phyloP scores from a whole-genome alignment of 2,797 vertebrate genomes.

The Sciaenops ocellatus region DNA sequence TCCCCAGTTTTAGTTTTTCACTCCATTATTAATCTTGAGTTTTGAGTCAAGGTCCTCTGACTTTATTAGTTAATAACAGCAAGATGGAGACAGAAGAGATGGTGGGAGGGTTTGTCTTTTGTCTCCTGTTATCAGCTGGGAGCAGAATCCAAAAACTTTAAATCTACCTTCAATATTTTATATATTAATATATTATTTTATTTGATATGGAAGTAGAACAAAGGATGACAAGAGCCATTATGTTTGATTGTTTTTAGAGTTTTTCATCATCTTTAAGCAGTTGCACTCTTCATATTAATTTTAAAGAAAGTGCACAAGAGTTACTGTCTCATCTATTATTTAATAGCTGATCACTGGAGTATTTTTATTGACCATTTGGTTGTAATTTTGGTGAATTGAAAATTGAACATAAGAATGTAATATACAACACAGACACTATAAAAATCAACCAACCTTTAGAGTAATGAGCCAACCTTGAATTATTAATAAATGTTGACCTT shows the following conservation, averaged over 20 bases:
- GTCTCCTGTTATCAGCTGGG: not conserved
- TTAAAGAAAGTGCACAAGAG: not conserved
- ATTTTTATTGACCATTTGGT: not conserved
- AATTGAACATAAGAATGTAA: too few species aligned
- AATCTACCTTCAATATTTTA: not conserved
- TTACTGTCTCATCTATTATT: not conserved
- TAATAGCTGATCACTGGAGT: not conserved
- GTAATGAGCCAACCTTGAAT: not conserved
- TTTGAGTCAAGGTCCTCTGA: not conserved
- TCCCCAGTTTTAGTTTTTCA: not conserved
- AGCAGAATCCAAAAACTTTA: not conserved
- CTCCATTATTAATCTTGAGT: not conserved
- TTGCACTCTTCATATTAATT: too few species aligned
- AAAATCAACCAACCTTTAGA: not conserved
- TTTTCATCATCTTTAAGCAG: too few species aligned
- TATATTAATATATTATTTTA: not conserved
- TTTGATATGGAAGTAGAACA: not conserved
- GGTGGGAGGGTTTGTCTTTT: not conserved
- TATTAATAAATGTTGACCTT: slow-evolving; percentile 11
- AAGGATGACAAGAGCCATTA: not conserved
- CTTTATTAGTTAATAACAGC: not conserved
- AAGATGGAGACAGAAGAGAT: not conserved
- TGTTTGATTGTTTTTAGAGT: not conserved
- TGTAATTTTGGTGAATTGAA: not conserved
- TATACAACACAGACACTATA: not conserved